Evolutionary conservation across 2,888 invertebrate genomes (phyloP), one percentile per base, ranked within the genome.

Genomic region (Morinoia aosen): DNA sequence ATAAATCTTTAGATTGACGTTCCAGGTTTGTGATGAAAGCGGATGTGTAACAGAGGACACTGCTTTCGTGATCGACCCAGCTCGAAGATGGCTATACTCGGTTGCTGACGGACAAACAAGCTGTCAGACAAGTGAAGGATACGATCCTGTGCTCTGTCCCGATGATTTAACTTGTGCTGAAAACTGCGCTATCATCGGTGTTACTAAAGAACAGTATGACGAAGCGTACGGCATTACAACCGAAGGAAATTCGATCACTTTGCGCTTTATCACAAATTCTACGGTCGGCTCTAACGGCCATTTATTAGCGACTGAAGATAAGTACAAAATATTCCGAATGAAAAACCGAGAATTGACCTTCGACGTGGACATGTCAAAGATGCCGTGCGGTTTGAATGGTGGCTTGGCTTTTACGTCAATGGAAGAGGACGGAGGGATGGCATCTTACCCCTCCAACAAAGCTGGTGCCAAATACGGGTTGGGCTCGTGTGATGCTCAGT

Each of bases 401-500:
- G 96, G 96, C 40, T 91, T 96, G 58, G 96, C 96, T 90, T 96
- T 96, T 58, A 96, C 96, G 12, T 96, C 96, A 48, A 96, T 96
- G 96, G 96, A 96, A n/a, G 96, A 96, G 56, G 96, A 96, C 91
- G 96, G 96, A 61, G 96, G 96, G 39, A 61, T 91, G 91, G 88
- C 95, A 61, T 96, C 95, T 58, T 96, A 96, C 91, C 95, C 96
- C 48, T 95, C 95, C 90, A 93, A 93, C 33, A 93, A 93, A 33
- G 96, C 95, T 33, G 96, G 96, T 91, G 96, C 96, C 88, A 95
- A 95, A 57, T 96, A 96, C 95, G 96, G 96, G 58, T 96, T 96
- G 48, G 96, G 96, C n/a, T 96, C 96, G 56, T 96, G 96, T 88
- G 96, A 96, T 95, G 96, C 96, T n/a, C 96, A 96, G 61, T 96